Conservation (phyloP, 2,888 invertebrate genomes). For the Sepiola atlantica region DNA sequence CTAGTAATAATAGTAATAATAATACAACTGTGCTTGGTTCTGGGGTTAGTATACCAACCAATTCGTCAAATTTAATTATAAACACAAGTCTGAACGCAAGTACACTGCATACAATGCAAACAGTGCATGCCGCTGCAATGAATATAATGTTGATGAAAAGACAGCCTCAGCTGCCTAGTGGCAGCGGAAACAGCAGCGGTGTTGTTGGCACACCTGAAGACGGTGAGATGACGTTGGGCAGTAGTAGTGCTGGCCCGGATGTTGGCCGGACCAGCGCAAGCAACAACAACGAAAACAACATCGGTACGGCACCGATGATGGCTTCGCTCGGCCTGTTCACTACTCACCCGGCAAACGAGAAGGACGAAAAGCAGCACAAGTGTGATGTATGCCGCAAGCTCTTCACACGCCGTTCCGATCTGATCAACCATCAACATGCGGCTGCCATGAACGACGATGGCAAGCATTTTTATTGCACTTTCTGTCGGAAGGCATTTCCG, state of each 20-base stretch:
- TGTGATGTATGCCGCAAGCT: constrained; percentile 37
- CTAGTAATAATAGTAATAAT: not conserved
- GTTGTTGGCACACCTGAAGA: not conserved
- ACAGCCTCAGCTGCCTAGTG: not conserved
- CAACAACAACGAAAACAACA: not conserved
- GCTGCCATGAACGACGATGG: constrained; percentile 39
- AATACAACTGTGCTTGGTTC: not conserved
- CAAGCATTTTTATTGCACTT: constrained; percentile 41
- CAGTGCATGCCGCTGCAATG: constrained; percentile 36
- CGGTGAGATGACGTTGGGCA: not conserved
- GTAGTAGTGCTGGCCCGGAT: not conserved
- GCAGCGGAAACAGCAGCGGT: not conserved
- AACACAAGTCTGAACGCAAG: constrained; percentile 23
- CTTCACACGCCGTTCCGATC: constrained; percentile 36
- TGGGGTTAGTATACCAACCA: not conserved
- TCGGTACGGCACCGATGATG: not conserved
- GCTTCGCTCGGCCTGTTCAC: not conserved
- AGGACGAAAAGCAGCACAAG: constrained; percentile 37
- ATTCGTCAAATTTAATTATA: not conserved
- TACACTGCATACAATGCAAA: constrained; percentile 23
- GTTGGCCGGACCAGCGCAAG: not conserved
- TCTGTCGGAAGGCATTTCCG: constrained; percentile 34
- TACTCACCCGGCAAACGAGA: not conserved
- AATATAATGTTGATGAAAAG: constrained; percentile 42
- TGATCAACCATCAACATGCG: constrained; percentile 37